These are phyloP conservation scores for Campoletis sonorensis DNA, from an alignment of 1,140 invertebrate genomes.

Conservation along the genomic window DNA sequence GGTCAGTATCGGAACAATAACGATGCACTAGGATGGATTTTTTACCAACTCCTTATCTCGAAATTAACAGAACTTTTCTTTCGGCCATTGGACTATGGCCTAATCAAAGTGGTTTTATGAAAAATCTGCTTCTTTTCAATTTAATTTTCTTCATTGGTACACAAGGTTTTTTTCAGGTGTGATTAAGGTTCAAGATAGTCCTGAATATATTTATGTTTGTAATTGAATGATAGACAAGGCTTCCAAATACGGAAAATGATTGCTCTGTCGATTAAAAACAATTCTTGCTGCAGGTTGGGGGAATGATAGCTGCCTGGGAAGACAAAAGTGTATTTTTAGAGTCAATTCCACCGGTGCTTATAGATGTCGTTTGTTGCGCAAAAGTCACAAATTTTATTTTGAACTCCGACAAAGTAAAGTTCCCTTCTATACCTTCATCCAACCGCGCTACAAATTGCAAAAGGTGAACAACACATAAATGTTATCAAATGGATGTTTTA, in stretches of 20 bases:
- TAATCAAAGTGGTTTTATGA: constrained; percentile 51
- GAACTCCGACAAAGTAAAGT: constrained; percentile 7
- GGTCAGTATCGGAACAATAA: too few species aligned
- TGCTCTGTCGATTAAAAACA: too few species aligned
- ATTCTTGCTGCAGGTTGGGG: constrained; percentile 52
- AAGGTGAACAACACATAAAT: neutral
- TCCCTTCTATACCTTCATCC: neutral
- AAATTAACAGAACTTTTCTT: constrained; percentile 45
- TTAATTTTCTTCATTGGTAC: constrained; percentile 46
- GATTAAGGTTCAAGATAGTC: neutral
- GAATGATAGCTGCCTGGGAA: constrained; percentile 25
- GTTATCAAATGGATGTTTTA: constrained; percentile 36
- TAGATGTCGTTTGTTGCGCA: constrained; percentile 58
- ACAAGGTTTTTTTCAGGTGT: constrained; percentile 60
- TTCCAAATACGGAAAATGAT: too few species aligned
- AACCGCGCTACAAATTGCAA: neutral
- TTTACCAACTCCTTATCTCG: too few species aligned
- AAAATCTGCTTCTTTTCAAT: constrained; percentile 45
- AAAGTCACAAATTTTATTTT: constrained; percentile 59
- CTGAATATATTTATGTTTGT: too few species aligned
- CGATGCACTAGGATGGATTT: too few species aligned
- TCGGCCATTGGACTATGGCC: constrained; percentile 58
- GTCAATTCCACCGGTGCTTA: constrained; percentile 55
- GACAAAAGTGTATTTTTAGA: constrained; percentile 56
- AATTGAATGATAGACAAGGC: too few species aligned